These are phyloP conservation scores for Papilio demoleus DNA, from an alignment of 2,888 invertebrate genomes.

Conservation along the genomic window DNA sequence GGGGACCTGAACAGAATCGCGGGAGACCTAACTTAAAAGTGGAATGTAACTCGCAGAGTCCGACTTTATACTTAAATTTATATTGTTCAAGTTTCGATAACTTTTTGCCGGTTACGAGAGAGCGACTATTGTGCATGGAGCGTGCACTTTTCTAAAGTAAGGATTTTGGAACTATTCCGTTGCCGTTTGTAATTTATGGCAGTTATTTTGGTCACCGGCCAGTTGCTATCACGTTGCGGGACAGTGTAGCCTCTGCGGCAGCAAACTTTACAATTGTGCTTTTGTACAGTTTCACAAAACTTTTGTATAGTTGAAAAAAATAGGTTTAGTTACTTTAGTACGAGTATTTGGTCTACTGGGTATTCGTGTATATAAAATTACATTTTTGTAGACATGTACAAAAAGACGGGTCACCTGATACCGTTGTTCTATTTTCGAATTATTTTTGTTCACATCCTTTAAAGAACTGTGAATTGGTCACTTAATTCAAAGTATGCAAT, in stretches of 20 bases:
- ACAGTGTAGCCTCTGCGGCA: constrained; percentile 18
- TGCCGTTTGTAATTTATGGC: constrained; percentile 38
- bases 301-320: constrained; percentile 2
- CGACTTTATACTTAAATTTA: constrained; percentile 38
- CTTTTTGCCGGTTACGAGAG: constrained; percentile 38
- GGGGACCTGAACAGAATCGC: constrained; percentile 42
- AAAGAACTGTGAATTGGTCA: too few species aligned
- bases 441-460: too few species aligned
- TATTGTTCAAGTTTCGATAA: constrained; percentile 41
- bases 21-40: constrained; percentile 48
- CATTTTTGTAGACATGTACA: not conserved
- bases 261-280: constrained; percentile 18
- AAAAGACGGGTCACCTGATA: too few species aligned
- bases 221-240: constrained; percentile 28
- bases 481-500: too few species aligned
- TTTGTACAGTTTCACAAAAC: constrained; percentile 10
- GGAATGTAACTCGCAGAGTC: constrained; percentile 41
- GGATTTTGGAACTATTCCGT: constrained; percentile 29
- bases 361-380: not conserved
- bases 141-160: constrained; percentile 32
- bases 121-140: constrained; percentile 19
- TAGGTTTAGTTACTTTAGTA: not conserved
- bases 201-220: constrained; percentile 36
- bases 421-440: too few species aligned
- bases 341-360: not conserved